Base-by-base conservation (phyloP, 1,140 invertebrate genomes). In the Forficula auricularia region DNA sequence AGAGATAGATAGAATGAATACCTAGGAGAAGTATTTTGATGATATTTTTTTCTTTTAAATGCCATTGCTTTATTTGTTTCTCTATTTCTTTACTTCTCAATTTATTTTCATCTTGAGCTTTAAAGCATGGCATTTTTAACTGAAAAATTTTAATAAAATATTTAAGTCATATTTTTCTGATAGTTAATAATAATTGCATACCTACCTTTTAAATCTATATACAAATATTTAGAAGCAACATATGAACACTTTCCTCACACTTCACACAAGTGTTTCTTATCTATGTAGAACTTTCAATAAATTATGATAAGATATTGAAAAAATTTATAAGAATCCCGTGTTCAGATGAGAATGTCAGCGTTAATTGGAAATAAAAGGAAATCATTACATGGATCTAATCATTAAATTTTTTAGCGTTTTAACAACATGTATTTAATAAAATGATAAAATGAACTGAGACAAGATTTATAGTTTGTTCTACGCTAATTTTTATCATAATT, bases 11-110 rank as follows among this genome's bases (percentile, higher is more conserved):
- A n/a, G n/a, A n/a, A n/a, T n/a, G n/a, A n/a, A n/a, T 52, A 33
- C 77, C 77, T 3, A 81, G 54, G 0, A 81, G 57, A 19, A 81
- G 57, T 19, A 81, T 60, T 58, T 79, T 79, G 8, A 77, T 71
- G 2, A 68, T 67, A 38, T 58, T 59, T 19, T 55, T 49, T 34
- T 61, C 61, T 7, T 55, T 44, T 43, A 57, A 54, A 48, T 54
- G 58, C 57, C 57, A 59, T 42, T 35, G 48, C 43, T 67, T 54
- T 2, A 63, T 50, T 45, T 57, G 42, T 50, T 59, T 59, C 18
- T 63, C 59, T 16, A 62, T 34, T 32, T 54, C 51, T 34, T 50
- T 57, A 19, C 55, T 61, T 1, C 43, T 48, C 13, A 52, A 49
- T 19, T 43, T 40, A 38, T 47, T 40, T 14, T 36, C 32, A 41